These are phyloP conservation scores for Agrochola lychnidis DNA, from an alignment of 2,888 invertebrate genomes.

Conservation along the genomic window DNA sequence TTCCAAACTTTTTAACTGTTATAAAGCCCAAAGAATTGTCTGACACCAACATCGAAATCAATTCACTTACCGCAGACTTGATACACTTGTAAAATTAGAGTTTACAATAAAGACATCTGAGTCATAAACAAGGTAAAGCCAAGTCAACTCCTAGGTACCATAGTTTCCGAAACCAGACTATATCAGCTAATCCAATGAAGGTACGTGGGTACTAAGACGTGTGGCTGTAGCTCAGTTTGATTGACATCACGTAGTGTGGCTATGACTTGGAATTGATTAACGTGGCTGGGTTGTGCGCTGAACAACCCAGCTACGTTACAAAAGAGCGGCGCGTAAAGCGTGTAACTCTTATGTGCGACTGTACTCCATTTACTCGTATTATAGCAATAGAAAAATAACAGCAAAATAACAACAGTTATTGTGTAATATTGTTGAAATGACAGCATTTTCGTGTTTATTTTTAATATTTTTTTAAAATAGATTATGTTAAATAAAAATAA, in stretches of 20 bases:
- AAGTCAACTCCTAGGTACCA: slow-evolving; percentile 1
- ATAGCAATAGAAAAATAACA: too few species aligned
- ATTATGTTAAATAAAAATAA: too few species aligned
- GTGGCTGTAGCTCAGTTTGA: slow-evolving; percentile 4
- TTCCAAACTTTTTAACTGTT: not conserved
- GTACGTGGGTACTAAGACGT: not conserved
- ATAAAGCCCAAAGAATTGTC: not conserved
- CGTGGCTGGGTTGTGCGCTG: not conserved
- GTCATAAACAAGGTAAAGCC: not conserved
- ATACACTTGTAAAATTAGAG: not conserved
- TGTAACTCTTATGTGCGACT: not conserved
- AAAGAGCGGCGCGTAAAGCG: not conserved
- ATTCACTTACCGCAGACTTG: not conserved
- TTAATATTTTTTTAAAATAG: too few species aligned
- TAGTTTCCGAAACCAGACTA: slow-evolving; percentile 10
- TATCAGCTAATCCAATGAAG: slow-evolving; percentile 11
- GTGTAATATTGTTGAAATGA: too few species aligned
- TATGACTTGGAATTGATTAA: slow-evolving; percentile 17
- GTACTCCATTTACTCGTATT: too few species aligned
- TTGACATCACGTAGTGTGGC: slow-evolving; percentile 24
- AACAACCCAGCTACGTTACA: not conserved
- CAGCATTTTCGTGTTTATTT: too few species aligned
- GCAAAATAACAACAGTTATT: too few species aligned
- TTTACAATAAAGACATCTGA: not conserved
- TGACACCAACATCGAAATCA: not conserved